Conservation (phyloP, 30 jellyfish, hydroid and myxozoan genomes). For the Aurelia coerulea region DNA sequence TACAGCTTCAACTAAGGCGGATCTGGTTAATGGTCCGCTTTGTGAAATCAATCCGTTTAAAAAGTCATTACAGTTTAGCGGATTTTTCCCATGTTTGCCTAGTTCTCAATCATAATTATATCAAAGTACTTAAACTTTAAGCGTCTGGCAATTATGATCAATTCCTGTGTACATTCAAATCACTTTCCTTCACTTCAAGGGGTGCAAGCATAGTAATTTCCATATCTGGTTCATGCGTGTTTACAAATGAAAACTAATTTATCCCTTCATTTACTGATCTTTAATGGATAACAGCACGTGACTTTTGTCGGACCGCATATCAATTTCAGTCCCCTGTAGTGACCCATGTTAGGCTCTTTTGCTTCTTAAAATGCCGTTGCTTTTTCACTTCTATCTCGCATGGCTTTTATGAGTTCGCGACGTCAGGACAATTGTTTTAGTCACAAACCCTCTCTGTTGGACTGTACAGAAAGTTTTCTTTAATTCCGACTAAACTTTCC, state of each 20-base stretch:
- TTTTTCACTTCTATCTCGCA: slow-evolving; percentile 35
- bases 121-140: slow-evolving; percentile 6
- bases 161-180: slow-evolving; percentile 17
- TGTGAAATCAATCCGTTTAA: slow-evolving; percentile 27
- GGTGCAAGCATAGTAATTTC: slow-evolving; percentile 34
- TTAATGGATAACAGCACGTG: slow-evolving; percentile 37
- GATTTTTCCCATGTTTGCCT: slow-evolving; percentile 5
- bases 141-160: slow-evolving; percentile 30
- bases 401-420: slow-evolving; percentile 51
- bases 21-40: neutral
- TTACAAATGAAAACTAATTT: slow-evolving; percentile 59
- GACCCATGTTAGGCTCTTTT: slow-evolving; percentile 40
- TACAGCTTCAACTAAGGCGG: neutral
- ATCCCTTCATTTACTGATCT: slow-evolving; percentile 2
- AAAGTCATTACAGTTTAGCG: slow-evolving; percentile 26
- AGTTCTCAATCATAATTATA: slow-evolving; percentile 10
- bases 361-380: slow-evolving; percentile 70
- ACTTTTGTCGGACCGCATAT: slow-evolving; percentile 54
- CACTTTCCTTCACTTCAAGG: slow-evolving; percentile 33
- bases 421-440: slow-evolving; percentile 14
- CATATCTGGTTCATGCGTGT: slow-evolving; percentile 38
- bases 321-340: slow-evolving; percentile 53
- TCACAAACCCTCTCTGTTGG: slow-evolving; percentile 59
- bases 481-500: slow-evolving; percentile 57
- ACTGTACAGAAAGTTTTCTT: slow-evolving; percentile 26